Evolutionary conservation across 2,797 vertebrate genomes (phyloP), one percentile per base, ranked within the genome.

Genomic region (Lateolabrax maculatus): DNA sequence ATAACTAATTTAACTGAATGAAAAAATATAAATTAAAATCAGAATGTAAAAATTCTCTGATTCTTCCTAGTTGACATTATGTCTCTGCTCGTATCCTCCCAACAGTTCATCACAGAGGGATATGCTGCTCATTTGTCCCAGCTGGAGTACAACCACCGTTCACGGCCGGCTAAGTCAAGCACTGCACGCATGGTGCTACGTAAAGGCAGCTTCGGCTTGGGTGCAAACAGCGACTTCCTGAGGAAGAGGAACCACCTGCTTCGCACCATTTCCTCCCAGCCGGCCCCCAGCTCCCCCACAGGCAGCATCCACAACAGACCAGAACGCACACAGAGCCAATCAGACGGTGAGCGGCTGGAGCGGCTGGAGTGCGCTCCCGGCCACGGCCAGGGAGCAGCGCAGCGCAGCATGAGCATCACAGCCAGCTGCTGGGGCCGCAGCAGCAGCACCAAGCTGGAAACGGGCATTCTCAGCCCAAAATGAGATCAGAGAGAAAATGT

Each of bases 241-340:
- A 96, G 98, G 84, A 98, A 99, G 88, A 95, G 98, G 82, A 99
- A 98, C 88, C 98, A 99, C 89, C 94, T 99, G 87, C 93, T 99
- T 81, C 95, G 98, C 62, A 99, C 98, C 93, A 99, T 99, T 94
- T 99, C 98, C 43, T 96, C 97, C 3, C 98, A 99, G 88, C 98
- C 98, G 3, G 69, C 93, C 0, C 93, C 56, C 51, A 95, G 87
- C 34, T 94, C 88, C 19, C 94, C 51, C 0, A 93, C 92, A 0
- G 92, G 89, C 72, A 83, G 31, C 90, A 65, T 88, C 71, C 78
- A 87, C 88, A 83, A 72, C 85, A 85, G 94, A 9, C 95, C 95
- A 0, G 98, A 99, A 87, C 96, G 98, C 90, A 97, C 97, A 0
- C 98, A 96, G 93, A 95, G 95, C 92, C 95, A 97, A 78, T 97